Conservation (phyloP, 2,113 vertebrate species). For the Pterocles gutturalis region DNA sequence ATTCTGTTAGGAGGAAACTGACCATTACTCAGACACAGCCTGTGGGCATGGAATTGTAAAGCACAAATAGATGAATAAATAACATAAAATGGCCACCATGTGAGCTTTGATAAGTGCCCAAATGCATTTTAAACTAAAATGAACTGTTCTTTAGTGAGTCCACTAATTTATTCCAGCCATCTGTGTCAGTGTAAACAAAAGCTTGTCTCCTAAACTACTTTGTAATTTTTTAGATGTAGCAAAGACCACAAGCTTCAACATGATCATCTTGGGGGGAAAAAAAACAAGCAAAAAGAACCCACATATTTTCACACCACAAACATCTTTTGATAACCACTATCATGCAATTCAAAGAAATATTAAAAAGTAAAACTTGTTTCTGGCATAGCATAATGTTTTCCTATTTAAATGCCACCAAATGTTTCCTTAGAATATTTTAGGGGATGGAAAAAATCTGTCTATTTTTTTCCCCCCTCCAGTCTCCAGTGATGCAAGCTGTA, state of each 20-base stretch:
- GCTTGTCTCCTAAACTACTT: conserved; percentile 70
- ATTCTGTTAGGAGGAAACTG: background rate
- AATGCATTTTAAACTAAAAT: conserved; percentile 77
- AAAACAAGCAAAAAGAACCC: background rate
- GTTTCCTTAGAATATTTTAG: conserved; percentile 71
- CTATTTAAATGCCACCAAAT: conserved; percentile 78
- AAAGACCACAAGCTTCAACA: conserved; percentile 45
- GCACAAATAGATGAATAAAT: conserved; percentile 51
- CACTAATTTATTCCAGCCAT: conserved; percentile 82
- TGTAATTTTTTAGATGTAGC: conserved; percentile 49
- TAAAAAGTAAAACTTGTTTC: conserved; percentile 65
- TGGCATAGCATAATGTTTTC: conserved; percentile 60
- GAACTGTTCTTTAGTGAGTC: conserved; percentile 71
- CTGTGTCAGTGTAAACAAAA: conserved; percentile 74
- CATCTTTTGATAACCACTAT: conserved; percentile 46
- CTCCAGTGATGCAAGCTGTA: background rate
- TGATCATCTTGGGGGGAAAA: background rate
- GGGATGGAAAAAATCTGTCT: conserved; percentile 49
- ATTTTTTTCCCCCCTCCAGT: background rate
- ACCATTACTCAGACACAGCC: background rate
- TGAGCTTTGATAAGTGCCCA: conserved; percentile 69
- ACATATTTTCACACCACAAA: conserved; percentile 66
- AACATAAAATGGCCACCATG: conserved; percentile 60
- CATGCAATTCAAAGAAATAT: conserved; percentile 61
- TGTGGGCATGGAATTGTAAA: conserved; percentile 3